Evolutionary conservation across 1,140 invertebrate genomes (phyloP).

Genomic region (Berghia stephanieae): DNA sequence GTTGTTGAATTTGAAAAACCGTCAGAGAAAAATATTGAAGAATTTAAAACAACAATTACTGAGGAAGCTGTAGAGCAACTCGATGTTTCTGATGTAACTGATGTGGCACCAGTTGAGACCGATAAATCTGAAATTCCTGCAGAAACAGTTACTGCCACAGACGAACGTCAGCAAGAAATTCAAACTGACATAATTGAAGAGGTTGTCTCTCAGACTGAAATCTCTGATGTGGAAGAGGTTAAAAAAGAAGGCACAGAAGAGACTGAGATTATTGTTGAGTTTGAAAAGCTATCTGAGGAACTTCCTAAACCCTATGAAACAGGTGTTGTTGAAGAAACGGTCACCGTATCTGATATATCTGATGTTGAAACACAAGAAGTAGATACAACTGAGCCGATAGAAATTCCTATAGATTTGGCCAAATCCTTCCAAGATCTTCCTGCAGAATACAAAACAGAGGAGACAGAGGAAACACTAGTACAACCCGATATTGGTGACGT

Average conservation of each 20-base stretch:
- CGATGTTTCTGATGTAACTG: constrained; percentile 38
- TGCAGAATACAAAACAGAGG: constrained; percentile 37
- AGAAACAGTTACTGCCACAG: constrained; percentile 39
- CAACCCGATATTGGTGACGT: constrained; percentile 36
- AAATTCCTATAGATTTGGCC: constrained; percentile 37
- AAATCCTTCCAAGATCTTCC: constrained; percentile 30
- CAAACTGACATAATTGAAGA: constrained; percentile 38
- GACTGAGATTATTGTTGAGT: constrained; percentile 23
- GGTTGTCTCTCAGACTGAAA: constrained; percentile 33
- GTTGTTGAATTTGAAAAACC: constrained; percentile 42
- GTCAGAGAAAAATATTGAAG: constrained; percentile 32
- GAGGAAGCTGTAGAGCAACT: constrained; percentile 39
- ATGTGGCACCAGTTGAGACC: constrained; percentile 34
- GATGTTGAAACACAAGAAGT: constrained; percentile 28
- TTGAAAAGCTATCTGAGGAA: constrained; percentile 28
- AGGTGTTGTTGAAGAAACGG: constrained; percentile 26
- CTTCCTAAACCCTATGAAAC: constrained; percentile 29
- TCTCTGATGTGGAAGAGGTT: constrained; percentile 36
- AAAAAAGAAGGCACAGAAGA: constrained; percentile 28
- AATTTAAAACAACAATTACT: constrained; percentile 38
- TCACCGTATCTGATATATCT: neutral
- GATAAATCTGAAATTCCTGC: constrained; percentile 34
- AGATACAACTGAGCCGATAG: constrained; percentile 33
- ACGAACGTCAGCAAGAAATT: constrained; percentile 39
- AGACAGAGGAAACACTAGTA: constrained; percentile 33